A percentile compares a stretch with the other conserved stretches of the same genome.
Evolutionary conservation across 2,797 vertebrate genomes (phyloP).

Genomic region (Nyctalus aviator): DNA sequence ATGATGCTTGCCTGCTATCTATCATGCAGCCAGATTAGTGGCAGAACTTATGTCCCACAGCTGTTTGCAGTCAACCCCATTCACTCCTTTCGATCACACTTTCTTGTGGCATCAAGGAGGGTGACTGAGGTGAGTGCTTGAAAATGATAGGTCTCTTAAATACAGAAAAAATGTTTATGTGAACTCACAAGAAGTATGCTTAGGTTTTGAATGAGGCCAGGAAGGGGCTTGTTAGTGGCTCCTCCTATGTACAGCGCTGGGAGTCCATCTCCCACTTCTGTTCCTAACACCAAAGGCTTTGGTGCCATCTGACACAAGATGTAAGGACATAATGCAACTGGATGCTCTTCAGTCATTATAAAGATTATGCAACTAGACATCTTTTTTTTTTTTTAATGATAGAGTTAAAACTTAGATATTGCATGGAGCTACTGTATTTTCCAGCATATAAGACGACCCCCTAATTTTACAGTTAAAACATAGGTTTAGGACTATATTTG

Average conservation of each 20-base stretch:
- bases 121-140: background rate
- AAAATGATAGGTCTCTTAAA: conserved; percentile 2
- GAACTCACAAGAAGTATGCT: background rate
- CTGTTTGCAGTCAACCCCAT: background rate
- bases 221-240: background rate
- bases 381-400: background rate
- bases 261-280: background rate
- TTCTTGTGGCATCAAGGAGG: background rate
- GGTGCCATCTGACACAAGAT: background rate
- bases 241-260: background rate
- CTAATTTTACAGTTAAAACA: too few species aligned
- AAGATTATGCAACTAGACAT: background rate
- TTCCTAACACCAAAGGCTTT: background rate
- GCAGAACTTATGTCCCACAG: background rate
- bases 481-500: too few species aligned
- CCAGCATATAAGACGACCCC: too few species aligned
- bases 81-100: background rate
- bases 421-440: background rate
- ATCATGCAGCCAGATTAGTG: background rate
- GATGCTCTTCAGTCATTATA: background rate
- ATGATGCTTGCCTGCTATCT: background rate
- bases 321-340: background rate
- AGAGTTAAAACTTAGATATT: conserved; percentile 21
- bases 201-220: background rate
- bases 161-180: background rate